Evolutionary conservation across 2,113 vertebrate species (phyloP), one percentile per base, ranked within the genome.

Genomic region (Anseranas semipalmata): DNA sequence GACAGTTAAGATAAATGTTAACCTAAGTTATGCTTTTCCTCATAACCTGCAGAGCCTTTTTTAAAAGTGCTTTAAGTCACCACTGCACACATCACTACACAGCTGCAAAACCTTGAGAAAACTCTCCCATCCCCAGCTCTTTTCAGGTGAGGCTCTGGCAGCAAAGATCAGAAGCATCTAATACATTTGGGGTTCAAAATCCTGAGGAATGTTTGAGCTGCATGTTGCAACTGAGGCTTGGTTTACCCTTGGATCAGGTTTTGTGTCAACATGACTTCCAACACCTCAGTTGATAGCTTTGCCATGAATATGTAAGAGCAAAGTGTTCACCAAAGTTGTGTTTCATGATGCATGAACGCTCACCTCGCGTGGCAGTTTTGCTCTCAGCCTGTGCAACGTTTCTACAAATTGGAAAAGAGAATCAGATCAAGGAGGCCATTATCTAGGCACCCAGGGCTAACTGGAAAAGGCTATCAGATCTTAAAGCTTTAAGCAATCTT

Each of bases 1-100:
- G 93, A 92, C 96, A 96, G 95, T 1, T 33, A n/a, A 96, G 91
- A 97, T 95, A 95, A 96, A 97, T 70, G 89, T 91, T 95, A 94
- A 93, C 95, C 87, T 5, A 41, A 66, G 75, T 41, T 28, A 1
- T 5, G 63, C 90, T 92, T 85, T 46, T 24, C 81, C 95, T 59
- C 59, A 6, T 11, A 32, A 88, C 67, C 76, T 89, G 95, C 72
- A 66, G 80, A 91, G 79, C 35, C 79, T 81, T 80, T 74, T 35
- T 6, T 46, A 43, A 1, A 32, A 27, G 58, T 2, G 52, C 76
- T 68, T 79, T 5, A 6, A 86, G 92, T 60, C 86, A 46, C 52
- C 74, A 6, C 28, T 8, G 25, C 81, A 65, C 85, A 43, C 55
- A 58, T 37, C 62, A 41, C 22, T 2, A 8, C 70, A 9, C 72